Evolutionary conservation across 2,888 invertebrate species (phyloP).

Genomic region (Cheilosia soror): DNA sequence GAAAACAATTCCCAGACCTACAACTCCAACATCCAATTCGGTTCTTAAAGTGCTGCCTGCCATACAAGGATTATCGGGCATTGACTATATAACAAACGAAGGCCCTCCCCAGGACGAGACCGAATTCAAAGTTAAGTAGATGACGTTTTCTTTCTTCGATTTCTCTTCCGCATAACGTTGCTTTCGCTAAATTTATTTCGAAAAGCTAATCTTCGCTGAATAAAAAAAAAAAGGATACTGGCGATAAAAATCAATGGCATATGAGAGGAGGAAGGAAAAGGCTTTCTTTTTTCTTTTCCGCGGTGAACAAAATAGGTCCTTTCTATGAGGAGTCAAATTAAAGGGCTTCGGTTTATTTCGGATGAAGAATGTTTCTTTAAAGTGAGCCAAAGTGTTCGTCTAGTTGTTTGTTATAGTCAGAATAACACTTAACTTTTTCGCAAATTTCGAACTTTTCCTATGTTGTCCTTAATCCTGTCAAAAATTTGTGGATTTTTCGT

Average conservation of each 20-base stretch:
- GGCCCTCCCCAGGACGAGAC: not conserved
- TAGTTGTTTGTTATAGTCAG: too few species aligned
- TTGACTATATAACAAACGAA: not conserved
- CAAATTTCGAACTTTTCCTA: too few species aligned
- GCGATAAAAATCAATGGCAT: conserved; percentile 71
- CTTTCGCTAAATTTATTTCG: conserved; percentile 69
- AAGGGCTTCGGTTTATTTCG: not conserved
- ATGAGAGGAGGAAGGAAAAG: not conserved
- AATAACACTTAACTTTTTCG: too few species aligned
- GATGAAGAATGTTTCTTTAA: conserved; percentile 1
- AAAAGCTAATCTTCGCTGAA: conserved; percentile 71
- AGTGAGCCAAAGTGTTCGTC: not conserved
- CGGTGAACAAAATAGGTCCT: conserved; percentile 6
- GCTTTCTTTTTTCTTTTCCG: not conserved
- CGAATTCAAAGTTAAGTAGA: conserved; percentile 44
- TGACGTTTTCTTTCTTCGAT: conserved; percentile 59
- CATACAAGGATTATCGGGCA: conserved; percentile 13
- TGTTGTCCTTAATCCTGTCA: too few species aligned
- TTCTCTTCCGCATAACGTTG: conserved; percentile 58
- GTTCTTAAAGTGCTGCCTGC: conserved; percentile 44
- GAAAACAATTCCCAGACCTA: conserved; percentile 59
- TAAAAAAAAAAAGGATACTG: conserved; percentile 23
- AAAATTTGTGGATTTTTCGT: too few species aligned
- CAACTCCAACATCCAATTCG: conserved; percentile 38
- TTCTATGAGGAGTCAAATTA: not conserved